Conservation (phyloP, 2,797 vertebrate genomes). For the Hephaestus fuliginosus region DNA sequence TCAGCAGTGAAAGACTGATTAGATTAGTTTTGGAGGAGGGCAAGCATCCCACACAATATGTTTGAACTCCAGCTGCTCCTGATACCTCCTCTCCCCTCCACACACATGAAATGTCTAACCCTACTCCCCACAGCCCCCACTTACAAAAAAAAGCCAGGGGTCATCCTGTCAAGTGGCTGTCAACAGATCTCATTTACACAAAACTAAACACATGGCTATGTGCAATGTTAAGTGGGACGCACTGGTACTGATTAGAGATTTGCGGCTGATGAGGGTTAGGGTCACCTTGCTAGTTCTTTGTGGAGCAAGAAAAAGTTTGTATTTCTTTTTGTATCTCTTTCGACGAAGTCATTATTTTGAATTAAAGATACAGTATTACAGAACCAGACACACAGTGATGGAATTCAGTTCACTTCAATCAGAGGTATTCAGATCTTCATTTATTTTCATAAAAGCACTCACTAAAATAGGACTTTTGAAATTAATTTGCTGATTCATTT, state of each 20-base stretch:
- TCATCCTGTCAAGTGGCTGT: slow-evolving; percentile 88
- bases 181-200: slow-evolving; percentile 85
- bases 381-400: slow-evolving; percentile 20
- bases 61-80: slow-evolving; percentile 87
- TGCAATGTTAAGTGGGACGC: slow-evolving; percentile 81
- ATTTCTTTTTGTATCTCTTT: slow-evolving; percentile 24
- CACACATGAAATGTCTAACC: slow-evolving; percentile 75
- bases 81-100: slow-evolving; percentile 78
- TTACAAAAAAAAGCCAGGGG: slow-evolving; percentile 73
- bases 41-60: slow-evolving; percentile 76
- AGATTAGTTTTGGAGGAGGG: slow-evolving; percentile 84
- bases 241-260: slow-evolving; percentile 73
- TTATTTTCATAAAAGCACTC: slow-evolving; percentile 70
- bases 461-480: slow-evolving; percentile 63
- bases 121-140: slow-evolving; percentile 42
- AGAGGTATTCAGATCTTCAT: slow-evolving; percentile 60
- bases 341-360: slow-evolving; percentile 35
- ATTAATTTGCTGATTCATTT: slow-evolving; percentile 79
- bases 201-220: slow-evolving; percentile 82
- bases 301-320: slow-evolving; percentile 29
- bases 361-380: slow-evolving; percentile 45
- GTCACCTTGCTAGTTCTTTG: slow-evolving; percentile 15
- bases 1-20: slow-evolving; percentile 86
- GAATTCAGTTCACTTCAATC: slow-evolving; percentile 53
- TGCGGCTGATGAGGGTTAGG: slow-evolving; percentile 35